Evolutionary conservation across 2,113 vertebrate genomes (phyloP).

Genomic region (Forbesichthys agassizii): DNA sequence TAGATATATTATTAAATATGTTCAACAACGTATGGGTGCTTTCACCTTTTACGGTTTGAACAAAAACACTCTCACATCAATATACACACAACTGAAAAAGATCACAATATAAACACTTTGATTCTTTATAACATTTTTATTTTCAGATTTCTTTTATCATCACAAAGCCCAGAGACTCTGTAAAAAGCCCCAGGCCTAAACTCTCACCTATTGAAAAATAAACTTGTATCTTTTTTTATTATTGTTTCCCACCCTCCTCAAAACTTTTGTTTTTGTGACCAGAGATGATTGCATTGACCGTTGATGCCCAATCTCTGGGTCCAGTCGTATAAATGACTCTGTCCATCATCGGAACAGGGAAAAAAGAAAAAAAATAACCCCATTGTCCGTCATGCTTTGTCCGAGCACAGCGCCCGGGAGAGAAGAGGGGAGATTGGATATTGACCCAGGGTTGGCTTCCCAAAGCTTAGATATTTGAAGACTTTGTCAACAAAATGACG

Average conservation of each 20-base stretch:
- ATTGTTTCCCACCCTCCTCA: slow-evolving; percentile 38
- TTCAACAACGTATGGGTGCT: too few species aligned
- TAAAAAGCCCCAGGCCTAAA: slow-evolving; percentile 50
- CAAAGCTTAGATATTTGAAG: slow-evolving; percentile 51
- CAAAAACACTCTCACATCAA: background rate
- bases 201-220: slow-evolving; percentile 70
- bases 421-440: slow-evolving; percentile 60
- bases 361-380: slow-evolving; percentile 49
- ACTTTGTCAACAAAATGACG: slow-evolving; percentile 47
- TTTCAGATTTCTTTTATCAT: slow-evolving; percentile 32
- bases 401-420: slow-evolving; percentile 46
- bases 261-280: slow-evolving; percentile 22
- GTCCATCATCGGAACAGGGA: slow-evolving; percentile 48
- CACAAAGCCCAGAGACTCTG: slow-evolving; percentile 51
- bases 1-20: too few species aligned
- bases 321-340: slow-evolving; percentile 61
- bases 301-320: slow-evolving; percentile 48
- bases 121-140: slow-evolving; percentile 47
- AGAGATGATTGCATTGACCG: slow-evolving; percentile 61
- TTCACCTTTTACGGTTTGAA: too few species aligned
- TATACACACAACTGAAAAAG: background rate
- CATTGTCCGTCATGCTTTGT: slow-evolving; percentile 68
- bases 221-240: slow-evolving; percentile 49
- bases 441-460: slow-evolving; percentile 60
- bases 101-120: slow-evolving; percentile 32